Evolutionary conservation across 2,113 vertebrate genomes (phyloP).

Genomic region (Nanorana parkeri): DNA sequence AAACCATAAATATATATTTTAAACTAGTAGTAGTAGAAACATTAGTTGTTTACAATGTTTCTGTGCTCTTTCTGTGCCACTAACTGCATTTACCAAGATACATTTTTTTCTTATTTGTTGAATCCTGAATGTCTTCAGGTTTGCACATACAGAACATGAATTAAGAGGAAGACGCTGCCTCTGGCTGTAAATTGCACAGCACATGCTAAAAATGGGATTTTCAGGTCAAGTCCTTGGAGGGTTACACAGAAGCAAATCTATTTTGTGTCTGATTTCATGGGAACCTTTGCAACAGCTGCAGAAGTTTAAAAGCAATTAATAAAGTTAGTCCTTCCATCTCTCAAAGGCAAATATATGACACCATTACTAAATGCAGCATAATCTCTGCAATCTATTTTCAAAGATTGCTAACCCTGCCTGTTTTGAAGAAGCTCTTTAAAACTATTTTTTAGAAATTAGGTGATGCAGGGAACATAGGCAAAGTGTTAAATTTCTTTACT

Average conservation of each 20-base stretch:
- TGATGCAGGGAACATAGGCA: not conserved
- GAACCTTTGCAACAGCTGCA: slow-evolving; percentile 39
- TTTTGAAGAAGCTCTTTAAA: not conserved
- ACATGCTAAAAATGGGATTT: slow-evolving; percentile 50
- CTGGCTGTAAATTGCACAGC: slow-evolving; percentile 23
- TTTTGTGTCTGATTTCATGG: slow-evolving; percentile 51
- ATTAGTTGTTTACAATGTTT: no score
- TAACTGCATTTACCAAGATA: no score
- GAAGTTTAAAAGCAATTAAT: slow-evolving; percentile 57
- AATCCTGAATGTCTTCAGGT: not conserved
- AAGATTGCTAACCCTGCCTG: slow-evolving; percentile 4
- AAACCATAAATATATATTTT: no score
- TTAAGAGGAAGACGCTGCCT: slow-evolving; percentile 29
- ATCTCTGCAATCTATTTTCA: slow-evolving; percentile 28
- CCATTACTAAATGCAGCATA: slow-evolving; percentile 36
- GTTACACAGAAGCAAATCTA: slow-evolving; percentile 50
- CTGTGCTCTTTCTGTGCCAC: no score
- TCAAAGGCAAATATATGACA: slow-evolving; percentile 52
- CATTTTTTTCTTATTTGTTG: not conserved
- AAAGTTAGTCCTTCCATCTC: slow-evolving; percentile 44
- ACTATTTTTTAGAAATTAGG: not conserved
- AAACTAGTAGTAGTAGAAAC: no score
- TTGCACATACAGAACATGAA: slow-evolving; percentile 27
- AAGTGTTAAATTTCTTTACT: not conserved
- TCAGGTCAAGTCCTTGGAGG: slow-evolving; percentile 48